These are phyloP conservation scores for Ischnura elegans DNA, from an alignment of 2,888 invertebrate genomes.

Conservation along the genomic window DNA sequence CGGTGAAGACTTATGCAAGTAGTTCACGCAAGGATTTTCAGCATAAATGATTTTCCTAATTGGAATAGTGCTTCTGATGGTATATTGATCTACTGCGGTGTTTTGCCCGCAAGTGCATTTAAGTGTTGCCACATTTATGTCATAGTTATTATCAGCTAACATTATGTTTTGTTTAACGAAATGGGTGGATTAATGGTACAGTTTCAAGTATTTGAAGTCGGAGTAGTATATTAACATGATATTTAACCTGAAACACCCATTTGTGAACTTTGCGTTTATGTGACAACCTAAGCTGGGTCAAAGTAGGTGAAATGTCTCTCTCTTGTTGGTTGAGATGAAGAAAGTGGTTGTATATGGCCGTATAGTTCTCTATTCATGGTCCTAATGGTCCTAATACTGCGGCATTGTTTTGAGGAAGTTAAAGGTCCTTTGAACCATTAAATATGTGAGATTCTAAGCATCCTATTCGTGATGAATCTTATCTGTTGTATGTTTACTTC, in stretches of 20 bases:
- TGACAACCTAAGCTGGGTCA: no score
- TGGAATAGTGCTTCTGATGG: not conserved
- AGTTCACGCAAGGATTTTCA: not conserved
- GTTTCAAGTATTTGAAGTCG: not conserved
- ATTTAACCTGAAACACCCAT: not conserved
- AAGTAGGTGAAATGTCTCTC: no score
- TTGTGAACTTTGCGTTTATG: not conserved
- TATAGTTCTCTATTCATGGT: no score
- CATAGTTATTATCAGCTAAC: not conserved
- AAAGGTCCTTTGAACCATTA: no score
- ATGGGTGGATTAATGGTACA: not conserved
- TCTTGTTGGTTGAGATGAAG: no score
- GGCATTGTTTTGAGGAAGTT: no score
- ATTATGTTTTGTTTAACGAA: not conserved
- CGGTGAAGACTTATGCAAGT: not conserved
- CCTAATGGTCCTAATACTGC: no score
- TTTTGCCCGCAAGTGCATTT: not conserved
- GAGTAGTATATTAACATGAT: not conserved
- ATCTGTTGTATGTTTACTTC: not conserved
- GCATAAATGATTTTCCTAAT: not conserved
- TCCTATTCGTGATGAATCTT: no score
- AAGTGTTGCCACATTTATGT: constrained; percentile 6
- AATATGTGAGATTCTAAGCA: no score
- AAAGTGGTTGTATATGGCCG: no score
- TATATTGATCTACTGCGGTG: not conserved